Conservation (phyloP, 2,797 vertebrate species). For the Myotis myotis region DNA sequence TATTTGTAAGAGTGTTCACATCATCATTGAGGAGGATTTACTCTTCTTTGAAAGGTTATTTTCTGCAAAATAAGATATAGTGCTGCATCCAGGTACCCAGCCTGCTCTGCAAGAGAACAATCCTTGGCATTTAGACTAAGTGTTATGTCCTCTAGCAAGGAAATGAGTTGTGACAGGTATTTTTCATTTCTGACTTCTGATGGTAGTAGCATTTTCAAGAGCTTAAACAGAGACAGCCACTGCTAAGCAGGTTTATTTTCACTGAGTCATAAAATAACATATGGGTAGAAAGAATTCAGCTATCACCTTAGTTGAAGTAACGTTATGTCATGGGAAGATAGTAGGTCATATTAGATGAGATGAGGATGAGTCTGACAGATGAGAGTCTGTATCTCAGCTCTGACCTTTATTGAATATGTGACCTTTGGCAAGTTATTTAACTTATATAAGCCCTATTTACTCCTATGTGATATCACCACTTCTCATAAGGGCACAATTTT, state of each 20-base stretch:
- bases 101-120: neutral
- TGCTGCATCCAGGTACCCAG: neutral
- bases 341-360: neutral
- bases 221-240: neutral
- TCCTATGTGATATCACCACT: rapidly evolving
- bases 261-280: conserved; percentile 21
- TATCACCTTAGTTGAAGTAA: neutral
- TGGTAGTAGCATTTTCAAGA: conserved; percentile 23
- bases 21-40: conserved; percentile 59
- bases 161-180: conserved; percentile 23
- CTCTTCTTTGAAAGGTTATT: conserved; percentile 65
- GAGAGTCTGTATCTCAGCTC: neutral
- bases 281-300: neutral
- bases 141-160: conserved; percentile 34
- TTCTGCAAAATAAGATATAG: conserved; percentile 63
- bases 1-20: conserved; percentile 57
- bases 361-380: neutral
- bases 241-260: conserved; percentile 40
- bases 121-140: conserved; percentile 54
- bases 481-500: neutral
- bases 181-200: conserved; percentile 57
- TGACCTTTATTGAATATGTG: neutral
- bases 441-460: neutral
- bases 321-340: neutral
- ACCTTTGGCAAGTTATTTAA: neutral